Conservation (phyloP, 2,113 vertebrate species). For the Zosterops pallidus region DNA sequence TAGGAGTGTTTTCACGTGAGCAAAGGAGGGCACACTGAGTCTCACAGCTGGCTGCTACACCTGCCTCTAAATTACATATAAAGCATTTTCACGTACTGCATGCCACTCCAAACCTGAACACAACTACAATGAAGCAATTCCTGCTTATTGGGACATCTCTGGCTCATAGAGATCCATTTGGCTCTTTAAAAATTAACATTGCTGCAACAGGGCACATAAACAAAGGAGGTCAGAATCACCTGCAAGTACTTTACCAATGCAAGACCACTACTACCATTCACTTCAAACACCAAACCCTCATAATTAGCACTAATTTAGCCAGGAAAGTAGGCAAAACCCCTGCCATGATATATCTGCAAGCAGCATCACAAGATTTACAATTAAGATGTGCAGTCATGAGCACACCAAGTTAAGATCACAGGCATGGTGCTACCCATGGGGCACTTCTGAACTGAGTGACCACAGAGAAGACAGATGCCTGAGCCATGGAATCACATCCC, state of each 20-base stretch:
- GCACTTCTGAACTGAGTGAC: neutral
- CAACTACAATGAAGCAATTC: neutral
- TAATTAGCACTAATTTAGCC: neutral
- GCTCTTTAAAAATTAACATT: neutral
- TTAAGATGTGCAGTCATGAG: neutral
- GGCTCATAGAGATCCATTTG: neutral
- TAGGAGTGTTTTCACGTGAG: neutral
- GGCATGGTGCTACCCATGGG: neutral
- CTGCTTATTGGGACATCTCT: neutral
- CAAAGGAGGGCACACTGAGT: neutral
- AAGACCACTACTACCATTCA: neutral
- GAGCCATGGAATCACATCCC: neutral
- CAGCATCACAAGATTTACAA: neutral
- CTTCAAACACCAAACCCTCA: neutral
- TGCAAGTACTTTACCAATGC: neutral
- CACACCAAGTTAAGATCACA: neutral
- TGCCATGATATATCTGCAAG: rapidly evolving
- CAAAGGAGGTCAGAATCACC: neutral
- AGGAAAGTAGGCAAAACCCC: neutral
- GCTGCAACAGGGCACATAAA: neutral
- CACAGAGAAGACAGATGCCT: neutral
- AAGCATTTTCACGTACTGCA: neutral
- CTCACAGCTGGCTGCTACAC: neutral
- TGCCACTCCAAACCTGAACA: neutral
- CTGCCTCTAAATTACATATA: neutral